Evolutionary conservation across 2,113 vertebrate genomes (phyloP).

Genomic region (Nycticebus coucang): DNA sequence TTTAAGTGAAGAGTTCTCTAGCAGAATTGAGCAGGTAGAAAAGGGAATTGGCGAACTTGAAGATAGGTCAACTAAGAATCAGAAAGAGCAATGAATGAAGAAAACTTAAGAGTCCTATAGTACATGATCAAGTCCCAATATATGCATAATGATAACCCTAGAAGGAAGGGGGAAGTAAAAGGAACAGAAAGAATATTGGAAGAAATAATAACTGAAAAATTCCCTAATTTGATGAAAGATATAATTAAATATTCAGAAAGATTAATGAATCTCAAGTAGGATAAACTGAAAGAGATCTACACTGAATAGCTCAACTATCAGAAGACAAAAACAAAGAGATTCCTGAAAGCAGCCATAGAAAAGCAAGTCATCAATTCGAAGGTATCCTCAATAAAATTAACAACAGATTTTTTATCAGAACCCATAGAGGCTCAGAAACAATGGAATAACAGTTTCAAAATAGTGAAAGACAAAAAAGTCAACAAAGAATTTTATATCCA

Average conservation of each 20-base stretch:
- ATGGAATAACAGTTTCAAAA: neutral
- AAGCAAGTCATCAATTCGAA: neutral
- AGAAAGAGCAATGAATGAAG: neutral
- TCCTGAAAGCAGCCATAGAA: neutral
- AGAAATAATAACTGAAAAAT: neutral
- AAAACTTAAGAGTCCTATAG: neutral
- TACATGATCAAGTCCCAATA: neutral
- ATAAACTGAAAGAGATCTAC: neutral
- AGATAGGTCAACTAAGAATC: neutral
- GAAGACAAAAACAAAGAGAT: neutral
- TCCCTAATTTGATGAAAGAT: neutral
- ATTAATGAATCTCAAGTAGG: neutral
- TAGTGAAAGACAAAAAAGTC: neutral
- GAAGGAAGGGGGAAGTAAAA: neutral
- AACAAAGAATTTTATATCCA: neutral
- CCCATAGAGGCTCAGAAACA: neutral
- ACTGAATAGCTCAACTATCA: neutral
- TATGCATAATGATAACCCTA: neutral
- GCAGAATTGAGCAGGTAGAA: neutral
- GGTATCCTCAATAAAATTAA: neutral
- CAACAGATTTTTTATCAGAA: neutral
- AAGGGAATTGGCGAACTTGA: neutral
- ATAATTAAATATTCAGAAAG: neutral
- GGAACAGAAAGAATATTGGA: neutral
- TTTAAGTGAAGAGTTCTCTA: neutral